Percentiles rank a stretch among this genome's conserved stretches.
Evolutionary conservation across 2,113 vertebrate species (phyloP).

Genomic region (Corynorhinus townsendii): DNA sequence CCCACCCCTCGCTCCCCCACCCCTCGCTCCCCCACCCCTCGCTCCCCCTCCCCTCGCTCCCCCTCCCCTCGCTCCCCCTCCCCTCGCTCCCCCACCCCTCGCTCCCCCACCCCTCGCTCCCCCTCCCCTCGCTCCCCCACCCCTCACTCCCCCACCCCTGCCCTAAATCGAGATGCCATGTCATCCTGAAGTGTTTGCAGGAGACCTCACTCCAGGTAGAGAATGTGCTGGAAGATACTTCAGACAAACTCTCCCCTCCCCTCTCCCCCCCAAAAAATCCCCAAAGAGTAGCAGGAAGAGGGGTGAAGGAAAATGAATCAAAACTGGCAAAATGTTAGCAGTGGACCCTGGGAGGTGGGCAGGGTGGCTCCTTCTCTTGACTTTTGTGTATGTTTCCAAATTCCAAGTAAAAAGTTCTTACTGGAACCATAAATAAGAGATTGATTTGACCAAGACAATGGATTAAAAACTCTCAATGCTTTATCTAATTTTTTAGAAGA

Average conservation of each 20-base stretch:
- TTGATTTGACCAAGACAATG: background rate
- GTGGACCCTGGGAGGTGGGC: rapidly evolving
- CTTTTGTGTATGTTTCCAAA: background rate
- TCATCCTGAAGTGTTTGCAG: background rate
- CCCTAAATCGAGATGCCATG: background rate
- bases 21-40: no score
- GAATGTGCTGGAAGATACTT: no score
- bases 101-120: no score
- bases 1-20: no score
- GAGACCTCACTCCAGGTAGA: background rate
- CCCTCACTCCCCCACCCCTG: no score
- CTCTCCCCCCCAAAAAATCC: background rate
- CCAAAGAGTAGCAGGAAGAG: background rate
- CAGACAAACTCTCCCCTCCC: background rate
- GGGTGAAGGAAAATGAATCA: background rate
- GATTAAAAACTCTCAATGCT: background rate
- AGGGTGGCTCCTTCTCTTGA: rapidly evolving
- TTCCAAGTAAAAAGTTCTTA: background rate
- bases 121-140: no score
- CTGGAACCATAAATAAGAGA: background rate
- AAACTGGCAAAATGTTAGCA: background rate
- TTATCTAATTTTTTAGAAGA: background rate
- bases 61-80: no score
- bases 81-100: background rate
- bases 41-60: no score